These are phyloP conservation scores for Clanis bilineata DNA, from an alignment of 2,888 invertebrate species.

Conservation along the genomic window DNA sequence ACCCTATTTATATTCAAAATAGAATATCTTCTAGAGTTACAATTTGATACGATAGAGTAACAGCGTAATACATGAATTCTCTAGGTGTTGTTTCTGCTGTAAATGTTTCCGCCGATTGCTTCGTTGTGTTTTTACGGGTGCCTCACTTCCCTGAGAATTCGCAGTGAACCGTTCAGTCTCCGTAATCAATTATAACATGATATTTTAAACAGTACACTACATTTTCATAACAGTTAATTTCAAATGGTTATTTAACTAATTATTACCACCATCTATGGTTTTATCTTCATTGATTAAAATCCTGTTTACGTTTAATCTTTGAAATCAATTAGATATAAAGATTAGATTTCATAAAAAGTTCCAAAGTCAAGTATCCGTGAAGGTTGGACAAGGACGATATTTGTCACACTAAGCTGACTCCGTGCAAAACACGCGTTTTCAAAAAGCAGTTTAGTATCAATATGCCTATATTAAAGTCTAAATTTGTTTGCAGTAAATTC, in stretches of 20 bases:
- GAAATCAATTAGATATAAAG: not conserved
- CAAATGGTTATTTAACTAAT: slow-evolving; percentile 40
- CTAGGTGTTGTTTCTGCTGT: not conserved
- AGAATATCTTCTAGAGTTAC: not conserved
- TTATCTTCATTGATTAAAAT: not conserved
- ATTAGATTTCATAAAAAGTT: slow-evolving; percentile 29
- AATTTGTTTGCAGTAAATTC: slow-evolving; percentile 24
- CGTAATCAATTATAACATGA: slow-evolving; percentile 26
- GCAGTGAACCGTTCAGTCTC: slow-evolving; percentile 10
- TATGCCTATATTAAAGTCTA: slow-evolving; percentile 23
- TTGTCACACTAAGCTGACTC: slow-evolving; percentile 1
- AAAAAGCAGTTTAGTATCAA: not conserved
- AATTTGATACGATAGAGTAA: not conserved
- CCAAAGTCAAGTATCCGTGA: slow-evolving; percentile 39
- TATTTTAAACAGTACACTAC: slow-evolving; percentile 25
- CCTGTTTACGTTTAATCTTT: not conserved
- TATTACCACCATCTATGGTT: slow-evolving; percentile 49
- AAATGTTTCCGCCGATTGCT: slow-evolving; percentile 32
- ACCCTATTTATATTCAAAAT: not conserved
- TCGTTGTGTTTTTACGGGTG: slow-evolving; percentile 16
- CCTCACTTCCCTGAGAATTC: slow-evolving; percentile 57
- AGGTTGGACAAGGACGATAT: slow-evolving; percentile 45
- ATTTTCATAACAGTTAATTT: slow-evolving; percentile 37
- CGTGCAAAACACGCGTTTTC: not conserved
- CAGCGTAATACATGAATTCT: not conserved